Evolutionary conservation across 2,888 invertebrate species (phyloP), one percentile per base, ranked within the genome.

Genomic region (Portevinia maculata): DNA sequence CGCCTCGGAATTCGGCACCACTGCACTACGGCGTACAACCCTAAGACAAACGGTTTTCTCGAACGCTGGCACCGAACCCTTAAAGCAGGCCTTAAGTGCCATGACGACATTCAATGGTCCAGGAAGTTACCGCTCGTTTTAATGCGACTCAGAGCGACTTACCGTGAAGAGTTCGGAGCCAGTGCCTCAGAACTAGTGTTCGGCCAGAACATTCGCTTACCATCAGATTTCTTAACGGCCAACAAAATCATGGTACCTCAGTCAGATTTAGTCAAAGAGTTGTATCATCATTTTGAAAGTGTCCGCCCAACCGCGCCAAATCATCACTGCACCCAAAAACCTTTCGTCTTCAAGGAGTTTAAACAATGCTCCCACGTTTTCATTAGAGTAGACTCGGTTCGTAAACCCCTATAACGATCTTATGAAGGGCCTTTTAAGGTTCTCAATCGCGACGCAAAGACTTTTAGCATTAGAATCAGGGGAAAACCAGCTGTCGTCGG

Each of bases 1-100:
- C 6, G 7, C 1, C 9, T 39, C 1, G 57, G 57, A 0, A 9
- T 15, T 0, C 13, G 15, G 5, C 39, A 13, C 17, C 13, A 37
- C 6, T 7, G 28, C 1, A 41, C 39, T 1, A 39, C 39, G 1
- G 39, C 57, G 6, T 41, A 57, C 9, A 39, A 57, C 24, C 41
- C 39, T 5, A 57, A 57, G 13, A 41, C 57, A 41, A 57, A 55
- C 7, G 41, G 57, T 5, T 41, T 57, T 3, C 13, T 57, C 1
- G 60, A 62, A n/a, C 34, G 48, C 3, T 62, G 62, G 50, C 48
- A 50, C 15, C 34, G 50, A 6, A 37, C 37, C 0, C 62, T 62
- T 5, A 62, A 62, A 15, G 15, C 34, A 4, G 37, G 48, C 0
- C 46, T 60, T 0, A 46, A 44, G 5, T 44, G 44, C 24, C 32